Base-by-base conservation (phyloP, 1,140 invertebrate species). In the Platyura marginata region DNA sequence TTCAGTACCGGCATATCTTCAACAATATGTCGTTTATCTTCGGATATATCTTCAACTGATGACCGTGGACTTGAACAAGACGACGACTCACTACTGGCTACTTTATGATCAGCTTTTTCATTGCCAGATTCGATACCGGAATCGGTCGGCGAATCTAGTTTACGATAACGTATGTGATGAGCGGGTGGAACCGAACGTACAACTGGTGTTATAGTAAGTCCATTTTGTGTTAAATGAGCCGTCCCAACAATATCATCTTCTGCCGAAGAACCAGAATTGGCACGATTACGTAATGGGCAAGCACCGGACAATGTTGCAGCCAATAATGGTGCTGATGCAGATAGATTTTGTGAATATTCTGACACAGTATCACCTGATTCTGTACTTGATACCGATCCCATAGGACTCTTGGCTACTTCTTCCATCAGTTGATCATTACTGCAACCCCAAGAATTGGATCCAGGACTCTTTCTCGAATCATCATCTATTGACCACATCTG, bases 1-100 rank as follows among this genome's bases (percentile, higher is more conserved):
- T 92, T 92, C 42, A 94, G 63, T 44, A 92, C 86, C 0, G 89
- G 88, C 88, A 92, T 93, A 51, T 91, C 87, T 57, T 91, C 86
- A 11, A 83, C 77, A 34, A 71, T 69, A 43, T 69, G 70, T 1
- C 63, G 53, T 36, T 65, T 62, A 1, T 77, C 75, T 22, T 74
- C 72, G 19, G 68, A 56, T 35, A 79, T 77, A 48, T 89, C 85
- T 46, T 90, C 86, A 41, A 86, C 71, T 5, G 82, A 85, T 2
- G 82, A 88, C 4, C 83, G 67, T 6, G 83, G 85, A 61, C 82
- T 87, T 20, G 84, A 88, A 62, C 87, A 91, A 4, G 81, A 83
- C 15, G 80, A 86, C 29, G 79, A 79, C 0, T 74, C 75, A 38
- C 69, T 75, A 46, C 75, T 75, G 2, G 73, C 74, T 11, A 72